Evolutionary conservation across 1,140 invertebrate genomes (phyloP).

Genomic region (Polyergus mexicanus): DNA sequence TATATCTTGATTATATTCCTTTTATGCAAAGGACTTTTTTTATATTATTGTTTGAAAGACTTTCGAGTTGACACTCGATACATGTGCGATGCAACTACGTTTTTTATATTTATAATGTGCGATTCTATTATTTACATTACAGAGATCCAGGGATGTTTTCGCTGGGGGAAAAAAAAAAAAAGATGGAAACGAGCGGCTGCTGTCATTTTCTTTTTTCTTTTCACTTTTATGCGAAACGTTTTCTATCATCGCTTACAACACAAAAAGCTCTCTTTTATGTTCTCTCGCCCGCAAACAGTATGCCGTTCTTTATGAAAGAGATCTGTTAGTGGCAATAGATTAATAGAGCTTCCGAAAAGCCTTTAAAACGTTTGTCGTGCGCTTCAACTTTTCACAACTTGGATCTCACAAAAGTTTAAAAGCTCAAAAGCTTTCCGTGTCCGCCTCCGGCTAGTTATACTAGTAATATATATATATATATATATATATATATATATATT

Average conservation of each 20-base stretch:
- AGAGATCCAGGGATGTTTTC: neutral
- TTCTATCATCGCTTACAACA: neutral
- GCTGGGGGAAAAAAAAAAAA: neutral
- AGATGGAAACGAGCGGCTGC: neutral
- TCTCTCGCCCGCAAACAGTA: neutral
- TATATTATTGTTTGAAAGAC: neutral
- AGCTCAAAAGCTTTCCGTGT: neutral
- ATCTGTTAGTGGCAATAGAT: slow-evolving; percentile 16
- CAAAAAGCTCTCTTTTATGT: slow-evolving; percentile 20
- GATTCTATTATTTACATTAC: slow-evolving; percentile 1
- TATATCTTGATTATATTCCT: too few relatives aligned
- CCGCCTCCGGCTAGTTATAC: slow-evolving; percentile 4
- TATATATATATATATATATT: neutral
- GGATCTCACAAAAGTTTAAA: neutral
- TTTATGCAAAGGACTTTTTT: too few relatives aligned
- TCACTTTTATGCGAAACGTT: slow-evolving; percentile 12
- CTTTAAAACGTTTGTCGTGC: slow-evolving; percentile 26
- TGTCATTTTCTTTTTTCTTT: slow-evolving; percentile 3
- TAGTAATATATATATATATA: neutral
- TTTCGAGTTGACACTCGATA: too few relatives aligned
- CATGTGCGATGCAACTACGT: neutral
- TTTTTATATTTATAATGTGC: neutral
- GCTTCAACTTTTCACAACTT: slow-evolving; percentile 37
- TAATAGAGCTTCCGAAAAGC: slow-evolving; percentile 21
- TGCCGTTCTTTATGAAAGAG: slow-evolving; percentile 1